These are phyloP conservation scores for Chrysopilus asiliformis DNA, from an alignment of 2,888 invertebrate genomes.

Conservation along the genomic window DNA sequence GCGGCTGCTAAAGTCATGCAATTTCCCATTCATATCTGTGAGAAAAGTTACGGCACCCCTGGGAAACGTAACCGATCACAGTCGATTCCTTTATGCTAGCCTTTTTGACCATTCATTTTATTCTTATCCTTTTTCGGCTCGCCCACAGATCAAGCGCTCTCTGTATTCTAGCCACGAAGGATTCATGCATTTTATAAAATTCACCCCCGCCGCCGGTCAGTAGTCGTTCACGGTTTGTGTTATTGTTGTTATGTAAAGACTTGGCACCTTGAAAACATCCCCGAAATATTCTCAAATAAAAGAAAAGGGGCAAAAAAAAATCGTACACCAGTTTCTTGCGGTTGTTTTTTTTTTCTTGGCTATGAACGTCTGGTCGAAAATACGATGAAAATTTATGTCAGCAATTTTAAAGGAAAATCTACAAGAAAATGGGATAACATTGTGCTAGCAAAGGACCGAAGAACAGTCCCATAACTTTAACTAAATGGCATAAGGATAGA, in stretches of 20 bases:
- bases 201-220: background rate
- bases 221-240: background rate
- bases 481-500: too few relatives aligned
- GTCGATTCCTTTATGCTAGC: too few relatives aligned
- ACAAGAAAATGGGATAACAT: too few relatives aligned
- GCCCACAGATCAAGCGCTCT: constrained; percentile 2
- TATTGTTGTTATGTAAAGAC: too few relatives aligned
- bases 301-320: too few relatives aligned
- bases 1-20: too few relatives aligned
- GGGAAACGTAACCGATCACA: constrained; percentile 22
- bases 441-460: too few relatives aligned
- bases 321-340: too few relatives aligned
- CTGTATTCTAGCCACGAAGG: constrained; percentile 14
- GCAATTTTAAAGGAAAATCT: constrained; percentile 16
- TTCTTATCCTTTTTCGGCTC: background rate
- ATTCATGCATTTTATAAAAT: constrained; percentile 18
- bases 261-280: too few relatives aligned
- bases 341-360: background rate
- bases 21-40: constrained; percentile 36
- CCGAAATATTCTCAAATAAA: too few relatives aligned
- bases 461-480: too few relatives aligned
- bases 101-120: constrained; percentile 15
- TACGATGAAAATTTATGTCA: constrained; percentile 12
- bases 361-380: background rate
- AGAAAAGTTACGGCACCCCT: constrained; percentile 29